Evolutionary conservation across 2,888 invertebrate genomes (phyloP).

Genomic region (Strigamia transsilvanica): DNA sequence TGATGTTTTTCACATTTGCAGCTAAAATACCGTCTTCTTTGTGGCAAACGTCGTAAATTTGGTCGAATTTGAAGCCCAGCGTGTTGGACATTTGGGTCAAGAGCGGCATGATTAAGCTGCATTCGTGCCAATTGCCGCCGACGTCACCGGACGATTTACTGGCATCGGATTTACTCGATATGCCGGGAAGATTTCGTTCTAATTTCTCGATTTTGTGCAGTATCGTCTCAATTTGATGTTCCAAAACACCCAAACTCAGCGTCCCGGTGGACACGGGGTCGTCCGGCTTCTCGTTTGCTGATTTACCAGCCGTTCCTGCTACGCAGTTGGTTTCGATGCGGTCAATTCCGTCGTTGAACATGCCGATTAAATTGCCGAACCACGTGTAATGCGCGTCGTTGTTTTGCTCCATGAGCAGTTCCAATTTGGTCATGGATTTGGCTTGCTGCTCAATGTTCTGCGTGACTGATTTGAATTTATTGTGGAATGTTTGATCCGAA

Average conservation of each 20-base stretch:
- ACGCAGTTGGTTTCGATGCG: neutral
- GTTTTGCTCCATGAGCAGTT: neutral
- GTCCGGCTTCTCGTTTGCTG: neutral
- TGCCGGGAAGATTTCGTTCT: neutral
- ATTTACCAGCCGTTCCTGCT: neutral
- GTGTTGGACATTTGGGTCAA: neutral
- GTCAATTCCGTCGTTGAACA: neutral
- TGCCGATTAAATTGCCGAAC: neutral
- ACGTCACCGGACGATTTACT: neutral
- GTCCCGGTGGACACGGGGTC: neutral
- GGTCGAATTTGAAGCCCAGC: constrained; percentile 19
- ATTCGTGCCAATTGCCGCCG: neutral
- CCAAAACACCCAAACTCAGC: neutral
- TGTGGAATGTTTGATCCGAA: neutral
- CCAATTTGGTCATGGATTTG: neutral
- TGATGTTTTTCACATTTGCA: neutral
- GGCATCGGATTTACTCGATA: neutral
- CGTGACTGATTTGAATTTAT: neutral
- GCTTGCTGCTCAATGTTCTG: neutral
- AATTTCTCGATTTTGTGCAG: constrained; percentile 18
- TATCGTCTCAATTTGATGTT: neutral
- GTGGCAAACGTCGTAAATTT: constrained; percentile 1
- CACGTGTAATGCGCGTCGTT: constrained; percentile 4
- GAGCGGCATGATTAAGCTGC: neutral
- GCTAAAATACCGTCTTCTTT: neutral